phyloP scores from a whole-genome alignment of 2,888 invertebrate genomes.

The Apodemia mormo region DNA sequence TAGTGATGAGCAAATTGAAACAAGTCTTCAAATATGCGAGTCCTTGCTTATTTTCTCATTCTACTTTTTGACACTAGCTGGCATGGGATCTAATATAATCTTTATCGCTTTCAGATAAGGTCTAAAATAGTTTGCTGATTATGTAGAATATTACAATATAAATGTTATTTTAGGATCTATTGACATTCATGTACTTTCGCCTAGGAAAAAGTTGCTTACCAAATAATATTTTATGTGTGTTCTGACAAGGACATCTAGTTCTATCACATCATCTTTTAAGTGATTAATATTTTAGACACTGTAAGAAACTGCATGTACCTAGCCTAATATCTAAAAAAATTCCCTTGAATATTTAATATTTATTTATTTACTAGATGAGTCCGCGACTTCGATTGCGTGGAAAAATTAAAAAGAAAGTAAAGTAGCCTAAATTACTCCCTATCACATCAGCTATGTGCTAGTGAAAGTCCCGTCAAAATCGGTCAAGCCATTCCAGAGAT shows the following conservation, averaged over 20 bases:
- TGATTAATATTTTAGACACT: too few species aligned
- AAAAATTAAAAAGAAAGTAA: too few species aligned
- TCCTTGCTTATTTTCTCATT: conserved; percentile 32
- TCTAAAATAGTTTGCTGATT: conserved; percentile 30
- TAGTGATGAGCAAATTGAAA: conserved; percentile 59
- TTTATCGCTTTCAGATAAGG: conserved; percentile 32
- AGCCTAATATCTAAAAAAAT: too few species aligned
- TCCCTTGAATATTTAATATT: too few species aligned
- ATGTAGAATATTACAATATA: conserved; percentile 38
- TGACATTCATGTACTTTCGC: conserved; percentile 36
- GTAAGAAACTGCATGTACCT: too few species aligned
- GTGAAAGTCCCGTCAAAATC: too few species aligned
- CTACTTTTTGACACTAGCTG: not conserved
- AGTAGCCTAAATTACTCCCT: too few species aligned
- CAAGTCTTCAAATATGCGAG: conserved; percentile 49
- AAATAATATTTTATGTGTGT: conserved; percentile 18
- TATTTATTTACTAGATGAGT: too few species aligned
- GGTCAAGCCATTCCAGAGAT: too few species aligned
- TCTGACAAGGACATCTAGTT: not conserved
- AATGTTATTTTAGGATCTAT: conserved; percentile 53
- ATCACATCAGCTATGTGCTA: too few species aligned
- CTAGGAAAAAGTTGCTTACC: conserved; percentile 28
- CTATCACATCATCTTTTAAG: too few species aligned
- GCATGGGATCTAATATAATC: conserved; percentile 35
- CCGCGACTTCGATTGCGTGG: too few species aligned